Percentiles rank a stretch among this genome's conserved stretches.
Conservation (phyloP, 2,888 invertebrate species). For the Erebia palarica region DNA sequence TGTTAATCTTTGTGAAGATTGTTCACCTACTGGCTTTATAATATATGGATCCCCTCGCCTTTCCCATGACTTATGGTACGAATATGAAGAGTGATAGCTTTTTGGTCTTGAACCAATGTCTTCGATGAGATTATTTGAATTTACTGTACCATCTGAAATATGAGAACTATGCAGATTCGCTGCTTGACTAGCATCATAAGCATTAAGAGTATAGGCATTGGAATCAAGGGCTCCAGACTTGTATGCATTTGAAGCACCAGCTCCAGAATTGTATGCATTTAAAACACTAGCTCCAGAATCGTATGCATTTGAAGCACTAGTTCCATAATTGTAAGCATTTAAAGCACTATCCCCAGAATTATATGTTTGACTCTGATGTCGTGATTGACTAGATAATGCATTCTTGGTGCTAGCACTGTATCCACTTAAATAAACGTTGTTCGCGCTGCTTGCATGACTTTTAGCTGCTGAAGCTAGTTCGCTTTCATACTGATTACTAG, state of each 20-base stretch:
- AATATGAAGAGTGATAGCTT: conserved; percentile 75
- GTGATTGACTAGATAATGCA: conserved; percentile 53
- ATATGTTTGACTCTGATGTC: conserved; percentile 41
- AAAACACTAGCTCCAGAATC: conserved; percentile 35
- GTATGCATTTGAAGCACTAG: conserved; percentile 35
- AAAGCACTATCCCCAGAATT: conserved; percentile 37
- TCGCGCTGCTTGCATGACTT: conserved; percentile 42
- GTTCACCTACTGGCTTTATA: conserved; percentile 61
- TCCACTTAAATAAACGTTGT: conserved; percentile 46
- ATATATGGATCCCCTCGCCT: conserved; percentile 77
- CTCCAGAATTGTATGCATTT: background rate
- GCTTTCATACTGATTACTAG: conserved; percentile 45
- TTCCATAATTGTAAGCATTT: conserved; percentile 19
- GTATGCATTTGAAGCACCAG: conserved; percentile 41
- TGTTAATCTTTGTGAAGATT: conserved; percentile 55
- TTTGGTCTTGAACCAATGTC: conserved; percentile 60
- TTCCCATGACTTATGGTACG: conserved; percentile 80
- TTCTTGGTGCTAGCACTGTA: conserved; percentile 54
- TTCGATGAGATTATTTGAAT: conserved; percentile 48
- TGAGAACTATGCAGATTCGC: conserved; percentile 32
- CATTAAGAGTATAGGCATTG: conserved; percentile 45
- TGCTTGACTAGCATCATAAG: conserved; percentile 42
- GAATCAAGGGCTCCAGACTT: conserved; percentile 34
- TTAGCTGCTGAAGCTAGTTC: conserved; percentile 47
- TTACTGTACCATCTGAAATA: conserved; percentile 40